phyloP scores from a whole-genome alignment of 37 sponge, comb jelly and placozoan species.

The Aphrocallistes beatrix region DNA sequence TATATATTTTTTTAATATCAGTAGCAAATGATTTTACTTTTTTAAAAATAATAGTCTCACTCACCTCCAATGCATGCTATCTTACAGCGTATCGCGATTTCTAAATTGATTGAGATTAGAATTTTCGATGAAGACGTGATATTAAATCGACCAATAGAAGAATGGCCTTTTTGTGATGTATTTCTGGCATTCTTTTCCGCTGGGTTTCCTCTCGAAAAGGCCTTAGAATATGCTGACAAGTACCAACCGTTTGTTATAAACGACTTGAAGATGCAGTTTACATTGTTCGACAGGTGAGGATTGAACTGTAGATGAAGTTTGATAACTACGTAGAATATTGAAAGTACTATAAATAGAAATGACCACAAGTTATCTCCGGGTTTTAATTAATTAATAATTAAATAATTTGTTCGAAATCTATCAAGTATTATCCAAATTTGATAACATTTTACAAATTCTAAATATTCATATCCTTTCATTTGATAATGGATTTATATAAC shows the following conservation, averaged over 20 bases:
- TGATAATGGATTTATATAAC: no score
- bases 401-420: not conserved
- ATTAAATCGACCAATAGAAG: constrained; percentile 50
- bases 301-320: no score
- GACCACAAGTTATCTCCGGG: no score
- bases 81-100: constrained; percentile 34
- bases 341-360: no score
- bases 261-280: constrained; percentile 70
- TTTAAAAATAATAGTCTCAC: constrained; percentile 28
- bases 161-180: constrained; percentile 76
- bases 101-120: constrained; percentile 46
- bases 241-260: constrained; percentile 69
- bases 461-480: not conserved
- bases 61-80: constrained; percentile 76
- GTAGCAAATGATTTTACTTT: not conserved
- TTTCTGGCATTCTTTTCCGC: constrained; percentile 83
- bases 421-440: not conserved
- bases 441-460: not conserved
- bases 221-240: constrained; percentile 69
- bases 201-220: constrained; percentile 63
- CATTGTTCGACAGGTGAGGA: constrained; percentile 62
- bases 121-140: constrained; percentile 63
- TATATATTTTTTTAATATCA: not conserved
- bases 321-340: no score
- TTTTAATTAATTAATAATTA: no score